These are phyloP conservation scores for Graphium colonna DNA, from an alignment of 2,888 invertebrate genomes.

Conservation along the genomic window DNA sequence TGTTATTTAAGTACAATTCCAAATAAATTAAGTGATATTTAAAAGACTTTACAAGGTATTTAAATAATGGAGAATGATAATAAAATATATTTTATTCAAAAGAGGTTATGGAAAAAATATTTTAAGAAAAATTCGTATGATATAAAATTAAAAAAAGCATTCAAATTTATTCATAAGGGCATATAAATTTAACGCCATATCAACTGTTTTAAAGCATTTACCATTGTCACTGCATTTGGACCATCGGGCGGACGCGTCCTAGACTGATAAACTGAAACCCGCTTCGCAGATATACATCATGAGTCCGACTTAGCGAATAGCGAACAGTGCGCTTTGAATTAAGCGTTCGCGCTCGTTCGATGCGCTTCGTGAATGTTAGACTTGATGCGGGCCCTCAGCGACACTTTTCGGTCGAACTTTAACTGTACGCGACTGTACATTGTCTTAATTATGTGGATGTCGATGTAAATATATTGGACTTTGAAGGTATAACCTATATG, in stretches of 20 bases:
- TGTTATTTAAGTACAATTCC: too few species aligned
- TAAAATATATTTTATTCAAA: too few species aligned
- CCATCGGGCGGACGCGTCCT: slow-evolving; percentile 59
- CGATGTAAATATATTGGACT: too few species aligned
- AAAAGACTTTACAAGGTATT: too few species aligned
- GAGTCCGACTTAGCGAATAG: slow-evolving; percentile 56
- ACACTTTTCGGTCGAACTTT: slow-evolving; percentile 37
- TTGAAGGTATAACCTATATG: too few species aligned
- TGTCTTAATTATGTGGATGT: background rate
- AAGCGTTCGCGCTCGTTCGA: slow-evolving; percentile 70
- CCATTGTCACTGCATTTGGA: slow-evolving; percentile 25
- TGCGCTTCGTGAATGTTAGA: slow-evolving; percentile 68
- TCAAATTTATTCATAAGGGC: too few species aligned
- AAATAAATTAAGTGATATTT: too few species aligned
- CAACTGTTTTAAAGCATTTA: too few species aligned
- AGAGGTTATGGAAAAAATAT: too few species aligned
- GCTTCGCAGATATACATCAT: slow-evolving; percentile 69
- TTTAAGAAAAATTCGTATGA: background rate
- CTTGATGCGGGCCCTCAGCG: slow-evolving; percentile 62
- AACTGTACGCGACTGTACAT: background rate
- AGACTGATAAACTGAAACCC: slow-evolving; percentile 76
- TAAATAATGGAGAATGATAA: too few species aligned
- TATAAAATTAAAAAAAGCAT: too few species aligned
- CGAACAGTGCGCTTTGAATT: slow-evolving; percentile 73
- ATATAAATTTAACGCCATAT: too few species aligned